phyloP scores from a whole-genome alignment of 2,113 vertebrate species.

The Sus scrofa region T2T-Sscrofa CM000820.6:106940001-106940500 shows the following conservation, averaged over 20 bases:
- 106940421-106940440: constrained; percentile 1
- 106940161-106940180: background rate
- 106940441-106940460: constrained; percentile 6
- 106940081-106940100: background rate
- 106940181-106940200: constrained; percentile 13
- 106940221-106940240: background rate
- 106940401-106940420: constrained; percentile 13
- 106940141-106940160: constrained; percentile 29
- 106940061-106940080: too few relatives aligned
- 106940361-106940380: background rate
- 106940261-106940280: background rate
- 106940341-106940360: constrained; percentile 13
- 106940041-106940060: too few relatives aligned
- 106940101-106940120: background rate
- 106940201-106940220: background rate
- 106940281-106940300: background rate
- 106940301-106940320: background rate
- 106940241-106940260: background rate
- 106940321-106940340: constrained; percentile 26
- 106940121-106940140: constrained; percentile 6
- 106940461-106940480: background rate
- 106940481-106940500: background rate
- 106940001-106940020: too few relatives aligned
- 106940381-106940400: background rate
- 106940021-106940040: too few relatives aligned